Conservation (phyloP, 2,888 invertebrate genomes). For the Aproaerema taeniolella region DNA sequence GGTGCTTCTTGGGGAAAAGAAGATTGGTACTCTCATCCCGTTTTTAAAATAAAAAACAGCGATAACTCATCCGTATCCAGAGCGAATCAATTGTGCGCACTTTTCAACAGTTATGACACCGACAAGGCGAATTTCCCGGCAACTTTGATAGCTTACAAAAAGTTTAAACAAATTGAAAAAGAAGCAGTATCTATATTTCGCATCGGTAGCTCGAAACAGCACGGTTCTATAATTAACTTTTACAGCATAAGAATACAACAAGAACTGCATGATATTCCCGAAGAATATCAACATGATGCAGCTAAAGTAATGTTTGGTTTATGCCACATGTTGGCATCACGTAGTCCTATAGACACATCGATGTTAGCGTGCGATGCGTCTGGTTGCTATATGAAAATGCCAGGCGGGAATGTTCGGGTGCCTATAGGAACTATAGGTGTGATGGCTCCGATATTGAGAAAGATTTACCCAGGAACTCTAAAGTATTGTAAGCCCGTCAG, state of each 20-base stretch:
- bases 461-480: slow-evolving; percentile 78
- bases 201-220: slow-evolving; percentile 77
- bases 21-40: slow-evolving; percentile 59
- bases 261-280: slow-evolving; percentile 81
- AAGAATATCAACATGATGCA: slow-evolving; percentile 82
- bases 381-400: slow-evolving; percentile 73
- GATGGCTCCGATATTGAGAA: slow-evolving; percentile 80
- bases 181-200: slow-evolving; percentile 80
- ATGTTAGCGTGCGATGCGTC: slow-evolving; percentile 56
- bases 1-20: slow-evolving; percentile 84
- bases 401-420: slow-evolving; percentile 76
- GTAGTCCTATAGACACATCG: slow-evolving; percentile 80
- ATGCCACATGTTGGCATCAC: slow-evolving; percentile 77
- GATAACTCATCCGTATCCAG: too few species aligned
- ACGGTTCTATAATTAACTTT: slow-evolving; percentile 81
- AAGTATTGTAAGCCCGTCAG: slow-evolving; percentile 84
- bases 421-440: slow-evolving; percentile 81
- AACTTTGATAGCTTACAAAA: slow-evolving; percentile 79
- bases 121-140: slow-evolving; percentile 79
- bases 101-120: slow-evolving; percentile 81
- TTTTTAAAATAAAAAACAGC: too few species aligned
- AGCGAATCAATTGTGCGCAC: slow-evolving; percentile 70
- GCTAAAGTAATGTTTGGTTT: slow-evolving; percentile 82
- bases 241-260: slow-evolving; percentile 81
- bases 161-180: slow-evolving; percentile 81